Evolutionary conservation across 2,113 vertebrate genomes (phyloP).

Genomic region (Notothenia rossii): DNA sequence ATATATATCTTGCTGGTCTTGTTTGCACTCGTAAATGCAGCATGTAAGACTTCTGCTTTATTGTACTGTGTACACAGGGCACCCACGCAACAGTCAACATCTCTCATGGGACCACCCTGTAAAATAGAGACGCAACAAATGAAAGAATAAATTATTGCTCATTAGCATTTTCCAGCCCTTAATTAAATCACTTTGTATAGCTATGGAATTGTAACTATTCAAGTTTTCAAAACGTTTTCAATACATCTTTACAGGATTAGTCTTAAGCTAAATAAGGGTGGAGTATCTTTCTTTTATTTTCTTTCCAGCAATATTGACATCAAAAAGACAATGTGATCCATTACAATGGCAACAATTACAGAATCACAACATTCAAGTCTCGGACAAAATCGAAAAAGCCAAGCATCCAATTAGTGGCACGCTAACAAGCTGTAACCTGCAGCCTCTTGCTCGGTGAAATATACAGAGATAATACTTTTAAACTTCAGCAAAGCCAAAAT

Average conservation of each 20-base stretch:
- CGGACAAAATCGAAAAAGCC: conserved; percentile 12
- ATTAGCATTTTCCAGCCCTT: conserved; percentile 1
- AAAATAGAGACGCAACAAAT: not conserved
- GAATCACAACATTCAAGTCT: conserved; percentile 19
- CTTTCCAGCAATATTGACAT: not conserved
- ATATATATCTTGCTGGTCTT: not conserved
- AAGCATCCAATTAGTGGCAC: conserved; percentile 7
- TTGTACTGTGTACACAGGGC: not conserved
- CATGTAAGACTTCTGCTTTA: conserved; percentile 10
- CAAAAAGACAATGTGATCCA: not conserved
- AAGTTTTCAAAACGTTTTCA: not conserved
- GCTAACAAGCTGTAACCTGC: conserved; percentile 1
- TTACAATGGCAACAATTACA: conserved; percentile 21
- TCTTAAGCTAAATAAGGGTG: no score
- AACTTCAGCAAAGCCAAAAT: not conserved
- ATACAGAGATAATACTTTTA: not conserved
- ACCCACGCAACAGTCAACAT: not conserved
- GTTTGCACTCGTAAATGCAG: conserved; percentile 19
- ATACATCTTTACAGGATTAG: not conserved
- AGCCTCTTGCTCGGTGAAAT: not conserved
- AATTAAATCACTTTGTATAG: conserved; percentile 7
- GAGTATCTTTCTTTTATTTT: not conserved
- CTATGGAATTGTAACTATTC: not conserved
- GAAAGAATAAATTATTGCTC: not conserved
- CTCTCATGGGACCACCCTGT: not conserved